Evolutionary conservation across 2,888 invertebrate genomes (phyloP).

Genomic region (Nycteola revayana): DNA sequence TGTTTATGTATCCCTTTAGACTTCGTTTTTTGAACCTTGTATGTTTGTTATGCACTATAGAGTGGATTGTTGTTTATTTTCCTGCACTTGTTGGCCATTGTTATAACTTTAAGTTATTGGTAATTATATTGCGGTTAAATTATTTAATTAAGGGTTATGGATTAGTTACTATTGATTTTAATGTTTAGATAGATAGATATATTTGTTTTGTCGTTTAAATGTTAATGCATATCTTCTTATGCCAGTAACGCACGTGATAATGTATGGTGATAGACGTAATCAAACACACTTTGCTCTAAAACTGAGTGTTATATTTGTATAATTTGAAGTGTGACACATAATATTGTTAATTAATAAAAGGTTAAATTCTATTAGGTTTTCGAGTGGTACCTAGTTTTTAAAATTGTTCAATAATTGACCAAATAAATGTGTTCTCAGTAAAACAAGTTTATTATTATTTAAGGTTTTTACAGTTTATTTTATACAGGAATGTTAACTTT

Average conservation of each 20-base stretch:
- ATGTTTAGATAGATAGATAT: conserved; percentile 42
- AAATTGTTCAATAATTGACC: conserved; percentile 74
- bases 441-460: conserved; percentile 42
- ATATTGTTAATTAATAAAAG: conserved; percentile 47
- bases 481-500: conserved; percentile 85
- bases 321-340: conserved; percentile 42
- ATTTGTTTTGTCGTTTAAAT: conserved; percentile 55
- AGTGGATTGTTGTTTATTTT: conserved; percentile 66
- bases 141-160: conserved; percentile 69
- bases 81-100: conserved; percentile 73
- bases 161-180: conserved; percentile 52
- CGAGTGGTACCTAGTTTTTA: conserved; percentile 73
- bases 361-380: conserved; percentile 57
- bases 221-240: conserved; percentile 69
- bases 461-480: conserved; percentile 19
- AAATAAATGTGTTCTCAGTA: conserved; percentile 81
- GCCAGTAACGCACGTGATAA: conserved; percentile 77
- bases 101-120: conserved; percentile 54
- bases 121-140: conserved; percentile 62
- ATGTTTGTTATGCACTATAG: conserved; percentile 69
- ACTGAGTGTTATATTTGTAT: conserved; percentile 21
- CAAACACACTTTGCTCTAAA: conserved; percentile 38
- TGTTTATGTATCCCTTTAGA: conserved; percentile 25
- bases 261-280: conserved; percentile 70
- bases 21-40: conserved; percentile 34